Conservation (phyloP, 2,797 vertebrate genomes). For the Philypnodon macrostomus region DNA sequence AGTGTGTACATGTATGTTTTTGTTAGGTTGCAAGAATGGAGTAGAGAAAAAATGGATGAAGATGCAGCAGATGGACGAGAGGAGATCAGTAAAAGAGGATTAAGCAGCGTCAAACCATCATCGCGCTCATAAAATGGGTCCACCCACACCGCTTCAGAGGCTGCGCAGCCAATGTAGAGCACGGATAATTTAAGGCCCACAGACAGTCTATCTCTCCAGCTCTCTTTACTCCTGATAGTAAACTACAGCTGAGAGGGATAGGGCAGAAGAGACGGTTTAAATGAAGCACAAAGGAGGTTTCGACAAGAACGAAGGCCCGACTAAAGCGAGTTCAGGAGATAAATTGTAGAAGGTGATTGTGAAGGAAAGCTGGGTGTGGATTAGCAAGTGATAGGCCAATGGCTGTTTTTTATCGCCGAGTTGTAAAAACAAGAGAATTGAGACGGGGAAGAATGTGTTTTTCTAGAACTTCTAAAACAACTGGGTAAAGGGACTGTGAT, state of each 20-base stretch:
- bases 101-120: conserved; percentile 78
- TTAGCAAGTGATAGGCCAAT: conserved; percentile 34
- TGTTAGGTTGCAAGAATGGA: conserved; percentile 20
- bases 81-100: conserved; percentile 81
- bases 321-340: conserved; percentile 37
- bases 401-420: conserved; percentile 25
- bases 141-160: conserved; percentile 60
- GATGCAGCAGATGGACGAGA: conserved; percentile 79
- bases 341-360: conserved; percentile 48
- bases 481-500: neutral
- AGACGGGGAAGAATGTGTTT: neutral
- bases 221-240: conserved; percentile 47
- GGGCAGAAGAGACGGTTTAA: conserved; percentile 58
- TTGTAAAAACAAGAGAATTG: conserved; percentile 9
- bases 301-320: conserved; percentile 50
- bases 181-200: conserved; percentile 64
- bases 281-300: conserved; percentile 59
- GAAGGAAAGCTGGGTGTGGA: conserved; percentile 40
- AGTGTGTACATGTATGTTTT: conserved; percentile 3
- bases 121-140: conserved; percentile 72
- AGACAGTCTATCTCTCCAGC: conserved; percentile 43
- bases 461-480: neutral
- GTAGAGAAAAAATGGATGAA: conserved; percentile 54
- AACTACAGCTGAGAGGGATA: conserved; percentile 43
- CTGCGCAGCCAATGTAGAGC: conserved; percentile 58